These are phyloP conservation scores for Balearica regulorum DNA, from an alignment of 2,797 vertebrate genomes.

Conservation along the genomic window DNA sequence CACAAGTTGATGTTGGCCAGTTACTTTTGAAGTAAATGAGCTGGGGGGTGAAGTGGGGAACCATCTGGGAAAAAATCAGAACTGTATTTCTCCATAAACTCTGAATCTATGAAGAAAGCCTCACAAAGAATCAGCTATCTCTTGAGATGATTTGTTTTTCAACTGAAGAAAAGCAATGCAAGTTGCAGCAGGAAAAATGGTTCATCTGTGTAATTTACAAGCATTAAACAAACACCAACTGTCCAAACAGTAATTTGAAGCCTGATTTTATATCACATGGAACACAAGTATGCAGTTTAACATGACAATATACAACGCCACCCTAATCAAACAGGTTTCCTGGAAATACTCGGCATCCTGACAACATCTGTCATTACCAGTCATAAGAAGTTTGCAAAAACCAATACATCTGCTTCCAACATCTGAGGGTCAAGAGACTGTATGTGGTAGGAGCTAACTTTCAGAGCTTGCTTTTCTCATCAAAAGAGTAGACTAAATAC, in stretches of 20 bases:
- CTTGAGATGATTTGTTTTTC: background rate
- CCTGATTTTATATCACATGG: background rate
- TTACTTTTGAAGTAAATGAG: background rate
- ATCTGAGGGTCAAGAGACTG: background rate
- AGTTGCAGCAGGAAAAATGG: background rate
- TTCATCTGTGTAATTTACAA: background rate
- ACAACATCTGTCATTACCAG: background rate
- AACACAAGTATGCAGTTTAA: background rate
- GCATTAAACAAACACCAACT: background rate
- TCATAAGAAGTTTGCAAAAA: background rate
- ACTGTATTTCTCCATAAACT: background rate
- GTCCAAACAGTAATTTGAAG: background rate
- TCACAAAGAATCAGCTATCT: background rate
- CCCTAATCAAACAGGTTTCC: background rate
- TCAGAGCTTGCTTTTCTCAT: background rate
- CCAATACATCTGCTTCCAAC: background rate
- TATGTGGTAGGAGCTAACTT: background rate
- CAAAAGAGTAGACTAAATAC: background rate
- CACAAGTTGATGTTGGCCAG: background rate
- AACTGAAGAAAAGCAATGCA: background rate
- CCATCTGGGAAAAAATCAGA: fast-evolving
- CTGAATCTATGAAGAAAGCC: background rate
- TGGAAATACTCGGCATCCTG: background rate
- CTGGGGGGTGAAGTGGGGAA: fast-evolving
- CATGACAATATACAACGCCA: background rate